These are phyloP conservation scores for Tadarida brasiliensis DNA, from an alignment of 2,797 vertebrate genomes.

Conservation along the genomic window DNA sequence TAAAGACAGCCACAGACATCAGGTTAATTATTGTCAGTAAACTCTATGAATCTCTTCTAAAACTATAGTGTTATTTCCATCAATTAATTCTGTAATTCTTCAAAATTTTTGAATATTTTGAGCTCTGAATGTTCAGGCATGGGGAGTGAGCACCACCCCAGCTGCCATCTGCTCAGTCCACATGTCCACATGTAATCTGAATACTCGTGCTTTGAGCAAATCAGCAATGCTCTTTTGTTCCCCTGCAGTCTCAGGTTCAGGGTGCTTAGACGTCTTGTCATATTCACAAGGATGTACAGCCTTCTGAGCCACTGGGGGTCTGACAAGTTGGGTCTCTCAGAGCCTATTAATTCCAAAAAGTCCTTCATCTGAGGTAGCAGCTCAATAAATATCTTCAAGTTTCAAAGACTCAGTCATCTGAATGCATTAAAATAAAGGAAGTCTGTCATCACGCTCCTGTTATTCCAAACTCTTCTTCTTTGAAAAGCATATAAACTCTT, in stretches of 20 bases:
- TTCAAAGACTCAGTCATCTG: constrained; percentile 60
- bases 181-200: constrained; percentile 69
- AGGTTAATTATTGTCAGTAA: constrained; percentile 35
- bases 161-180: constrained; percentile 76
- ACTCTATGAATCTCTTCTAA: constrained; percentile 56
- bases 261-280: constrained; percentile 78
- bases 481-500: constrained; percentile 41
- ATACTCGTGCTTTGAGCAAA: neutral
- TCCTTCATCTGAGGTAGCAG: constrained; percentile 74
- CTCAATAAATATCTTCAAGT: constrained; percentile 74
- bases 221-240: constrained; percentile 67
- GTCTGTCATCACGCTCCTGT: neutral
- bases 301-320: constrained; percentile 75
- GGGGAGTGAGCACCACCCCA: constrained; percentile 39
- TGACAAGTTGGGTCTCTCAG: constrained; percentile 79
- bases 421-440: constrained; percentile 66
- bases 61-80: constrained; percentile 65
- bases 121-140: constrained; percentile 43
- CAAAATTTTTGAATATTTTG: constrained; percentile 60
- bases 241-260: constrained; percentile 75
- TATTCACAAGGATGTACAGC: constrained; percentile 73
- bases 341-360: constrained; percentile 81
- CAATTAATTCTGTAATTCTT: constrained; percentile 68
- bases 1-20: constrained; percentile 15
- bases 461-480: constrained; percentile 59